A percentile compares a stretch with the other conserved stretches of the same genome.
Conservation (phyloP, 1,140 invertebrate species). For the Caenorhabditis remanei region DNA sequence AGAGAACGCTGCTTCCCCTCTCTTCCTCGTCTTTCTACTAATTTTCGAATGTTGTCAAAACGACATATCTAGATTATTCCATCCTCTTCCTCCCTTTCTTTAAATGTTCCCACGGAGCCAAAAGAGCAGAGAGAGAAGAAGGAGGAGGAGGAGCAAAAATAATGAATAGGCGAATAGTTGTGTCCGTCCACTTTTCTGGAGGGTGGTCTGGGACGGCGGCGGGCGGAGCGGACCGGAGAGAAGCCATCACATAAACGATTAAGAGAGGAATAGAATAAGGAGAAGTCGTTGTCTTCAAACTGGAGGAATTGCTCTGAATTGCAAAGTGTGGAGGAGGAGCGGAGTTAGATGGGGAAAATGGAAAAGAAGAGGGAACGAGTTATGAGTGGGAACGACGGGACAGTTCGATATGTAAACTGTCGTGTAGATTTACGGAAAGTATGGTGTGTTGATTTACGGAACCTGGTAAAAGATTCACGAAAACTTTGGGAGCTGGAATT, state of each 20-base stretch:
- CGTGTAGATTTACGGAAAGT: too few species aligned
- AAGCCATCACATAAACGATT: slow-evolving; percentile 54
- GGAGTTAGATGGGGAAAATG: neutral
- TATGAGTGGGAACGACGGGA: too few species aligned
- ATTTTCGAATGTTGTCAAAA: slow-evolving; percentile 48
- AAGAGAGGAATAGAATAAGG: slow-evolving; percentile 1
- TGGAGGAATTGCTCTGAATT: slow-evolving; percentile 37
- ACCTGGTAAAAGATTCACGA: too few species aligned
- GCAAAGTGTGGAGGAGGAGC: slow-evolving; percentile 17
- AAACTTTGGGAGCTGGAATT: too few species aligned
- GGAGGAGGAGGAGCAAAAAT: neutral
- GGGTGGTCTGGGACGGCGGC: neutral
- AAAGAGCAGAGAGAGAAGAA: neutral
- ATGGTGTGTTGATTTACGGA: too few species aligned
- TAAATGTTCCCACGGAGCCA: neutral
- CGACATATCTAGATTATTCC: slow-evolving; percentile 6
- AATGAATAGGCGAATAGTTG: slow-evolving; percentile 45
- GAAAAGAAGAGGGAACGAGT: neutral
- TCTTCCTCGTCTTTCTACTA: neutral
- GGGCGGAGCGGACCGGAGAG: too few species aligned
- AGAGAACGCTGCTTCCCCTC: neutral
- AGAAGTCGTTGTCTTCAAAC: slow-evolving; percentile 18
- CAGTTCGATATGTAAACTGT: too few species aligned
- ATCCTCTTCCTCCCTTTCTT: neutral
- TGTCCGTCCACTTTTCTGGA: neutral